These are phyloP conservation scores for Lasioglossum vierecki DNA, from an alignment of 2,888 invertebrate genomes.

Conservation along the genomic window DNA sequence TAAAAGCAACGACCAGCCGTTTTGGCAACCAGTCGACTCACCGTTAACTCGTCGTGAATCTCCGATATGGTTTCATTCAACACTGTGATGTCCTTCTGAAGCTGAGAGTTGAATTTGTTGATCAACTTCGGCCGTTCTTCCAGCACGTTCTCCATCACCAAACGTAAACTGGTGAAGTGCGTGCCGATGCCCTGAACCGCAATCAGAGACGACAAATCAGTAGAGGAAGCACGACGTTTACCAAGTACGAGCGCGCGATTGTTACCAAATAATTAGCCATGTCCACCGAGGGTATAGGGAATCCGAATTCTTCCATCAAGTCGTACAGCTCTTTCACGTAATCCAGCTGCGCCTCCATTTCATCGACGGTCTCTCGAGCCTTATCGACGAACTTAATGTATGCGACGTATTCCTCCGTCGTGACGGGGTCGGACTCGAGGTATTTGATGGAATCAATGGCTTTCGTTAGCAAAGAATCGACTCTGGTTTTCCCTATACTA, in stretches of 20 bases:
- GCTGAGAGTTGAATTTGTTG: conserved; percentile 88
- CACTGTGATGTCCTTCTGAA: conserved; percentile 91
- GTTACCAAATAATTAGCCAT: conserved; percentile 86
- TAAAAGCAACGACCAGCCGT: neutral
- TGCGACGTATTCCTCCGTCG: conserved; percentile 90
- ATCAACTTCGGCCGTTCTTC: conserved; percentile 90
- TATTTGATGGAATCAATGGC: conserved; percentile 88
- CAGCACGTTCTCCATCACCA: conserved; percentile 89
- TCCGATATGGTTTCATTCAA: conserved; percentile 90
- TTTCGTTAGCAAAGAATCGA: conserved; percentile 84
- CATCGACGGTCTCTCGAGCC: conserved; percentile 88
- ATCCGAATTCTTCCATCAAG: conserved; percentile 91
- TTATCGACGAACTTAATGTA: conserved; percentile 90
- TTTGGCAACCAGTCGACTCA: conserved; percentile 78
- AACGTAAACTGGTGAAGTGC: conserved; percentile 87
- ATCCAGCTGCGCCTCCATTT: conserved; percentile 90
- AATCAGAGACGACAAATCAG: neutral
- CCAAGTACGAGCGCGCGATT: neutral
- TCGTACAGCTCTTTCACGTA: conserved; percentile 94
- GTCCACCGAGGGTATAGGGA: conserved; percentile 90
- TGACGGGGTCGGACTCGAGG: conserved; percentile 86
- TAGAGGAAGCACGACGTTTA: neutral
- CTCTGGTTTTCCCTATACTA: conserved; percentile 88
- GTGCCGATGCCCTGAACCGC: conserved; percentile 86
- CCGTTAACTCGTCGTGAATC: conserved; percentile 90